Conservation (phyloP, 2,113 vertebrate genomes). For the Platycercus adscitus region DNA sequence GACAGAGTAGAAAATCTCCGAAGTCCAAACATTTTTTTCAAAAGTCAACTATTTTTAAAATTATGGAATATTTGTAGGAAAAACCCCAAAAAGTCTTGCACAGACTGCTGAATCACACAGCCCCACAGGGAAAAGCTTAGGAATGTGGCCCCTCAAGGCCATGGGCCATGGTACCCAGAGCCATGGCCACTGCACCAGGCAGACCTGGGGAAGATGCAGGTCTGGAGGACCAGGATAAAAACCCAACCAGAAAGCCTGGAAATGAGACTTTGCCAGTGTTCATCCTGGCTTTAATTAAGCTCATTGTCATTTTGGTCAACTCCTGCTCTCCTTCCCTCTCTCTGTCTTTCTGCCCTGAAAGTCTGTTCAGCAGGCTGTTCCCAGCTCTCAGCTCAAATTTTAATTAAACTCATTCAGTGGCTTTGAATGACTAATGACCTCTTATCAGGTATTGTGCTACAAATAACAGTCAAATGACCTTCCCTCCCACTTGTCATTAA, state of each 20-base stretch:
- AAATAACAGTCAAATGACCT: conserved; percentile 36
- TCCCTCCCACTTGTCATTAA: conserved; percentile 41
- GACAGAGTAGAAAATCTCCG: neutral
- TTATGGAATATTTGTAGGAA: neutral
- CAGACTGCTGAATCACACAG: neutral
- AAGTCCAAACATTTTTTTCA: neutral
- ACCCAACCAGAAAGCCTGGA: neutral
- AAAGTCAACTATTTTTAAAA: neutral
- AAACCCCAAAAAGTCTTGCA: neutral
- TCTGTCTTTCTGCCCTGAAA: conserved; percentile 50
- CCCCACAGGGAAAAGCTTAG: neutral
- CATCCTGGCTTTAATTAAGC: conserved; percentile 67
- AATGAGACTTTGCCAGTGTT: neutral
- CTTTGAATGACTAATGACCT: conserved; percentile 71
- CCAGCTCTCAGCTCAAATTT: conserved; percentile 64
- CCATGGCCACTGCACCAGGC: rapidly evolving
- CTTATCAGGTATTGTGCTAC: conserved; percentile 49
- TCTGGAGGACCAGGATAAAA: neutral
- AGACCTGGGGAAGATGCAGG: neutral
- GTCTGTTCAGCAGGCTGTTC: conserved; percentile 53
- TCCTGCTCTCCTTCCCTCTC: neutral
- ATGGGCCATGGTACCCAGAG: neutral
- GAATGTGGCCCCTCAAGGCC: neutral
- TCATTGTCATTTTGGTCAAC: conserved; percentile 64
- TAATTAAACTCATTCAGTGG: conserved; percentile 73